Conservation (phyloP, 2,888 invertebrate genomes). For the Zhuqinia jingwanae region DNA sequence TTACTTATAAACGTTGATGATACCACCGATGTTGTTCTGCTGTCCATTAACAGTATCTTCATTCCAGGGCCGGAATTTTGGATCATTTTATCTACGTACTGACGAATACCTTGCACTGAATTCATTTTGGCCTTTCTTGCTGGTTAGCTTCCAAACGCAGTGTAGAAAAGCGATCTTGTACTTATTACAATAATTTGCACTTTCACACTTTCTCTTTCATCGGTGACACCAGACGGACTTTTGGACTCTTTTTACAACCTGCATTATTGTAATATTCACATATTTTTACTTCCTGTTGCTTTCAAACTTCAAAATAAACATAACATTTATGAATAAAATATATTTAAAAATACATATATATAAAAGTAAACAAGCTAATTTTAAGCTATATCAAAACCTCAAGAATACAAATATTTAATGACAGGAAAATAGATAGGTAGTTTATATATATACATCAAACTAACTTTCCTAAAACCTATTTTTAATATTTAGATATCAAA, state of each 20-base stretch:
- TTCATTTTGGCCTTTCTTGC: no score
- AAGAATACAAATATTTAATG: no score
- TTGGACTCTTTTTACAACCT: conserved; percentile 7
- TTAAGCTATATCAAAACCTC: no score
- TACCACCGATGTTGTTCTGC: conserved; percentile 89
- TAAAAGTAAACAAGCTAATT: no score
- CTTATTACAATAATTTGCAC: background rate
- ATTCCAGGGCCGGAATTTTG: conserved; percentile 98
- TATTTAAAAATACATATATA: no score
- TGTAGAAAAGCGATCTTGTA: background rate
- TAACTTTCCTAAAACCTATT: no score
- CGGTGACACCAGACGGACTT: background rate
- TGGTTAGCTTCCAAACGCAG: no score
- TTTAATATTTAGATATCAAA: no score
- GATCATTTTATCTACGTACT: conserved; percentile 98
- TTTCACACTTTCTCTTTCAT: background rate
- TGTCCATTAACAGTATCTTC: conserved; percentile 99
- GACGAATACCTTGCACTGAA: conserved; percentile 93
- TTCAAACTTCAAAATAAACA: no score
- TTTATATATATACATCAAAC: no score
- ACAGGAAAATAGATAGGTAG: no score
- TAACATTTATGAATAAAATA: no score
- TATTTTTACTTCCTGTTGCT: conserved; percentile 32
- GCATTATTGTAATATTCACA: conserved; percentile 24
- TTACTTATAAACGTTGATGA: conserved; percentile 92